Conservation (phyloP, 2,888 invertebrate species). For the Liopterus haemorrhoidalis region DNA sequence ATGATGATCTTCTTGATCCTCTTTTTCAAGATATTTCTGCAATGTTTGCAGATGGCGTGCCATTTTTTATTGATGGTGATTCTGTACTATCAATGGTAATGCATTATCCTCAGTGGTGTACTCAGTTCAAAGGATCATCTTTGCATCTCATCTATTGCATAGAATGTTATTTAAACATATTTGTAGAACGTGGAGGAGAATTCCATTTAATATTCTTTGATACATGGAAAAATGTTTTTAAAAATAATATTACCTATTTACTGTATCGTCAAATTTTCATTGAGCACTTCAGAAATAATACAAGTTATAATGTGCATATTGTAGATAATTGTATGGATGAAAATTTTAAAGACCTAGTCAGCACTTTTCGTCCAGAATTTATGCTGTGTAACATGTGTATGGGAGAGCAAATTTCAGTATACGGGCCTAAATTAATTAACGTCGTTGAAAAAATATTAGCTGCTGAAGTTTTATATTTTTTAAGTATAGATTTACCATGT, state of each 20-base stretch:
- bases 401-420: slow-evolving; percentile 2
- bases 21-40: slow-evolving; percentile 17
- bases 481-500: slow-evolving; percentile 17
- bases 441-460: no score
- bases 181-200: slow-evolving; percentile 16
- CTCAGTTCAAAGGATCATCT: slow-evolving; percentile 14
- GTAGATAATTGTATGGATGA: slow-evolving; percentile 15
- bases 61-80: slow-evolving; percentile 19
- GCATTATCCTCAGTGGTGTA: slow-evolving; percentile 11
- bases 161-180: slow-evolving; percentile 17
- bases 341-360: slow-evolving; percentile 5
- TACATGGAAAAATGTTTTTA: slow-evolving; percentile 15
- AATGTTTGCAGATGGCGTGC: slow-evolving; percentile 17
- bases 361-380: slow-evolving; percentile 13
- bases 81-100: slow-evolving; percentile 14
- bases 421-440: no score
- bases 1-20: slow-evolving; percentile 16
- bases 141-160: slow-evolving; percentile 16
- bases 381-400: slow-evolving; percentile 15
- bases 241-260: slow-evolving; percentile 9
- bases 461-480: no score
- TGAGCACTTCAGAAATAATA: slow-evolving; percentile 14
- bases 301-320: slow-evolving; percentile 12
- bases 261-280: slow-evolving; percentile 15
- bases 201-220: slow-evolving; percentile 17